Evolutionary conservation across 2,113 vertebrate species (phyloP).

Genomic region (Gallinago undulata): DNA sequence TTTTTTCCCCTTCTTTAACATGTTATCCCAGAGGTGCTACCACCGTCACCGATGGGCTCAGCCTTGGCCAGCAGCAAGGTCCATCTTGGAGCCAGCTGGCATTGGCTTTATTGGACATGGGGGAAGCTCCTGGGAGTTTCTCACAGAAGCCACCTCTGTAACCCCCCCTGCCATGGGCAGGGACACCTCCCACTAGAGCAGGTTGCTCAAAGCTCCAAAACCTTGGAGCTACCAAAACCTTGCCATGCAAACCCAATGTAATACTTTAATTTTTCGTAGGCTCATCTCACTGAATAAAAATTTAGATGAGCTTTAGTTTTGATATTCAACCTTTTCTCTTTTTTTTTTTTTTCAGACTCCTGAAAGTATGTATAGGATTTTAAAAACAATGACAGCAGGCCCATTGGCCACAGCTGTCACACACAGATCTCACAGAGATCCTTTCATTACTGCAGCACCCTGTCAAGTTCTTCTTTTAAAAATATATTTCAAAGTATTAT

Average conservation of each 20-base stretch:
- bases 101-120: too few relatives aligned
- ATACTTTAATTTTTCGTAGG: neutral
- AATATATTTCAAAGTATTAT: neutral
- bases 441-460: neutral
- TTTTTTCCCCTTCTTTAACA: too few relatives aligned
- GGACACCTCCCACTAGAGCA: too few relatives aligned
- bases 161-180: too few relatives aligned
- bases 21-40: too few relatives aligned
- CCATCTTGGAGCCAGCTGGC: too few relatives aligned
- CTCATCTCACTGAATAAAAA: neutral
- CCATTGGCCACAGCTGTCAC: neutral
- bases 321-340: neutral
- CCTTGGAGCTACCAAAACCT: too few relatives aligned
- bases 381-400: neutral
- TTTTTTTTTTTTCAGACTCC: neutral
- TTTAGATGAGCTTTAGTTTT: neutral
- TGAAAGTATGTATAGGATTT: neutral
- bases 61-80: too few relatives aligned
- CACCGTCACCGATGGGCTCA: too few relatives aligned
- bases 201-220: too few relatives aligned
- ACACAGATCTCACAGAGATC: neutral
- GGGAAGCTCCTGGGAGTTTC: too few relatives aligned
- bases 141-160: too few relatives aligned
- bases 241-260: neutral
- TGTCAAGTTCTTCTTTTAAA: neutral